Base-by-base conservation (phyloP, 2,888 invertebrate species). In the Xestia ashworthii region DNA sequence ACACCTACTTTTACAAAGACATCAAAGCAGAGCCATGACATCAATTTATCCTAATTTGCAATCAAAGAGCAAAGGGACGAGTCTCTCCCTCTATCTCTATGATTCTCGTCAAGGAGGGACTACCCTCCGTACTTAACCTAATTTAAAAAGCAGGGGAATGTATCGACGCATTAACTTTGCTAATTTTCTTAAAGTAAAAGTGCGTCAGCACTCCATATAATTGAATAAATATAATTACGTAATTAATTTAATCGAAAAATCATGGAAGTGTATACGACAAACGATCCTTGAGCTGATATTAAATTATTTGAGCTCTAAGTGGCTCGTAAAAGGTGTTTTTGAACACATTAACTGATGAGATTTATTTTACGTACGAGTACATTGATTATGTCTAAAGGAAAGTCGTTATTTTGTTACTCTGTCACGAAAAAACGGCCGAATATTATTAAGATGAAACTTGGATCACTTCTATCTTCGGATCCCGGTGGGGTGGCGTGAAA, bases 221-320 rank as follows among this genome's bases (percentile, higher is more conserved):
- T 80, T 78, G 8, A 83, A 82, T 71, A 73, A 83, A 82, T 71
- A 73, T 72, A 87, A 87, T 87, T 68, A 87, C 70, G 74, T 75
- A 32, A 80, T 74, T 62, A 79, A 75, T 75, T 76, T 65, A 73
- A 80, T 78, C 74, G 25, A 12, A 25, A 72, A n/a, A 66, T 48
- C 68, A 67, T 65, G 65, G 50, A 76, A 48, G 46, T 62, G 69
- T 66, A 53, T 71, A 44, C 68, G 78, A 65, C 6, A 68, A 41
- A 76, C n/a, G 73, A 69, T 78, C 71, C 68, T 65, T 74, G 65
- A 62, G 46, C 22, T 55, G 12, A 81, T 69, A 74, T 84, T 84
- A 60, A 71, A 78, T 82, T 76, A 75, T 82, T 74, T 64, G 8
- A 44, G 50, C 48, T 71, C 46, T 71, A 72, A 82, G n/a, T 73